Evolutionary conservation across 2,113 vertebrate genomes (phyloP).

Genomic region (Cynopterus brachyotis): DNA sequence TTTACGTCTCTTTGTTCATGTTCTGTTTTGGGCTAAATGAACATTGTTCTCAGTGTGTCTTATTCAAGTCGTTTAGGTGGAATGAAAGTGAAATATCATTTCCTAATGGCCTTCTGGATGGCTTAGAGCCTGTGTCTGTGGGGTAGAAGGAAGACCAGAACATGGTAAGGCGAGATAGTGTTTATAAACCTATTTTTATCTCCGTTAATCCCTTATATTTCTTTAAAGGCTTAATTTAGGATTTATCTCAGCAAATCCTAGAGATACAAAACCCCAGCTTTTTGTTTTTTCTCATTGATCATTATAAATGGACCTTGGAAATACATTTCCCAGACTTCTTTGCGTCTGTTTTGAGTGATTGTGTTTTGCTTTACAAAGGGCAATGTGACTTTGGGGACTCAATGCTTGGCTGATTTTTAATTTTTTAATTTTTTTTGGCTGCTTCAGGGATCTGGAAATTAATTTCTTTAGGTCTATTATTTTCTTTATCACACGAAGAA

Average conservation of each 20-base stretch:
- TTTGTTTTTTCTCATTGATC: neutral
- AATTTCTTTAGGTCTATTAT: neutral
- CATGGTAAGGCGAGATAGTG: neutral
- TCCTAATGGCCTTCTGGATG: neutral
- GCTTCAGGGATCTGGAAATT: neutral
- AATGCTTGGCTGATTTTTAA: neutral
- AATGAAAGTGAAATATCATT: neutral
- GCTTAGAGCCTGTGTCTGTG: neutral
- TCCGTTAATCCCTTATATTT: neutral
- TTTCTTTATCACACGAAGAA: neutral
- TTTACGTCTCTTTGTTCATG: neutral
- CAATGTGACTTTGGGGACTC: neutral
- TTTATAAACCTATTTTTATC: neutral
- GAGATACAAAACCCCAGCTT: neutral
- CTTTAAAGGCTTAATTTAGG: neutral
- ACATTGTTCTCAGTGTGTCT: neutral
- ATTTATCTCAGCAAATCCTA: slow-evolving; percentile 31
- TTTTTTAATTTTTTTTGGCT: no score
- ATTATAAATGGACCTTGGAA: neutral
- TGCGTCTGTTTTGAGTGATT: neutral
- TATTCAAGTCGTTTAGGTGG: neutral
- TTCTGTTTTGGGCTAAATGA: neutral
- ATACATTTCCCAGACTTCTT: neutral
- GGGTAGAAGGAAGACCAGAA: neutral
- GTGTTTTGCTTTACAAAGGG: neutral